phyloP scores from a whole-genome alignment of 2,113 vertebrate genomes.

The Turnix velox region DNA sequence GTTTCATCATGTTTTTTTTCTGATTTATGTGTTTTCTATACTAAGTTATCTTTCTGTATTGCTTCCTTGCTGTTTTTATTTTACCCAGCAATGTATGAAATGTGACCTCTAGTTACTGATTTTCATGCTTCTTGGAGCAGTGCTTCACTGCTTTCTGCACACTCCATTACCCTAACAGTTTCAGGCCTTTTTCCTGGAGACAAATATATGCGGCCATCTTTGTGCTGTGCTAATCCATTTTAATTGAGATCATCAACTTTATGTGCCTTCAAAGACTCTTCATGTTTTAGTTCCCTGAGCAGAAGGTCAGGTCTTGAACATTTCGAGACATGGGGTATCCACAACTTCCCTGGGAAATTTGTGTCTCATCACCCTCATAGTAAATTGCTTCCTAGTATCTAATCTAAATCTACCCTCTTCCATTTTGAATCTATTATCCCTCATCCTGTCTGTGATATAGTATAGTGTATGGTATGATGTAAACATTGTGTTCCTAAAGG shows the following conservation, averaged over 20 bases:
- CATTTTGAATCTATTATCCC: neutral
- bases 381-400: neutral
- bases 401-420: neutral
- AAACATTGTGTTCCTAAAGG: neutral
- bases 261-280: neutral
- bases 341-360: neutral
- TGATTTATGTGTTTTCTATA: neutral
- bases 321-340: neutral
- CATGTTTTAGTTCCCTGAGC: neutral
- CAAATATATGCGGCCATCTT: neutral
- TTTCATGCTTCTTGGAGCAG: neutral
- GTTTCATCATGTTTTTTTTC: neutral
- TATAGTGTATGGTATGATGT: neutral
- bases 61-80: neutral
- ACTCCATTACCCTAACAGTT: conserved; percentile 12
- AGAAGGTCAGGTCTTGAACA: neutral
- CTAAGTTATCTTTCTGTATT: neutral
- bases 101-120: neutral
- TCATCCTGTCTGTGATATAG: neutral
- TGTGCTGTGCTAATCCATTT: neutral
- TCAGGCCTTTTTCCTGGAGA: conserved; percentile 1
- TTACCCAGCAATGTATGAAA: neutral
- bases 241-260: neutral
- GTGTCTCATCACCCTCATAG: neutral
- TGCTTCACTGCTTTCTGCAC: neutral